phyloP scores from a whole-genome alignment of 2,888 invertebrate genomes.

The Philaethria dido region DNA sequence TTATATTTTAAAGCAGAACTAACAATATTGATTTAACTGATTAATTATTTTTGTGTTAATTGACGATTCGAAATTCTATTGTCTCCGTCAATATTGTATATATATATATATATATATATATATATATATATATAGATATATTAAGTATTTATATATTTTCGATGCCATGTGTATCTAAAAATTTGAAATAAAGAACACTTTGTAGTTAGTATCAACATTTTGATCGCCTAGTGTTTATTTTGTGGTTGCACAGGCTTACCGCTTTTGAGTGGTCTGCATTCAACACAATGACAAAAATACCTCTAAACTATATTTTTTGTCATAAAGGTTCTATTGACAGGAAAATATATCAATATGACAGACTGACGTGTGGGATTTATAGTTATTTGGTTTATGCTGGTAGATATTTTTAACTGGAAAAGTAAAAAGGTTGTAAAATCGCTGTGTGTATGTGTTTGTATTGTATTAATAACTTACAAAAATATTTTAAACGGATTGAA shows the following conservation, averaged over 20 bases:
- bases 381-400: conserved; percentile 5
- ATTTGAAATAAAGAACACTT: neutral
- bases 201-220: neutral
- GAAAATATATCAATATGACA: conserved; percentile 16
- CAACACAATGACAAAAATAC: conserved; percentile 13
- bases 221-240: conserved; percentile 1
- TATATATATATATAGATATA: too few species aligned
- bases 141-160: too few species aligned
- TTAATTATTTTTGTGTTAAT: too few species aligned
- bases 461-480: too few species aligned
- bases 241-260: conserved; percentile 2
- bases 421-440: neutral
- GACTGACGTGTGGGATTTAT: neutral
- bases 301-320: conserved; percentile 10
- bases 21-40: too few species aligned
- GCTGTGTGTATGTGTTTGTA: neutral
- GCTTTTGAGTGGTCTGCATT: conserved; percentile 21
- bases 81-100: too few species aligned
- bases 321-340: neutral
- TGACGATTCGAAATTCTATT: too few species aligned
- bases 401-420: neutral
- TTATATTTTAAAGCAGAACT: too few species aligned
- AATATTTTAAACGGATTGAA: too few species aligned
- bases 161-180: neutral
- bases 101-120: too few species aligned